Percentiles rank a stretch among this genome's conserved stretches.
Conservation (phyloP, 2,797 vertebrate genomes). For the Microtus agrestis region DNA sequence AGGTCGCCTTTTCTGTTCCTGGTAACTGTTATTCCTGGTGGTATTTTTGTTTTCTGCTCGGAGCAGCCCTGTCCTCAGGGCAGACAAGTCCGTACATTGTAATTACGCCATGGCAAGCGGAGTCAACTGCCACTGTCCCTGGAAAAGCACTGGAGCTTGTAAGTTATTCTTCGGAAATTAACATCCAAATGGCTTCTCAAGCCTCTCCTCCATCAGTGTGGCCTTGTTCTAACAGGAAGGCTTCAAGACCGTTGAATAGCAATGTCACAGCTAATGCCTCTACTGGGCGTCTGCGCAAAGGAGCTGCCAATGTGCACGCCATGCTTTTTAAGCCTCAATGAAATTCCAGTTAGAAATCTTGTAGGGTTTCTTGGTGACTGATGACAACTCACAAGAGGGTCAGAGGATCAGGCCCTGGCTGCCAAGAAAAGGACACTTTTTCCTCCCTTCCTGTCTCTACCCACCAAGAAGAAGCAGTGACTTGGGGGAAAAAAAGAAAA, state of each 20-base stretch:
- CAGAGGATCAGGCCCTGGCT: slow-evolving; percentile 22
- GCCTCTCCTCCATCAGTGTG: neutral
- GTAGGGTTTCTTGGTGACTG: slow-evolving; percentile 27
- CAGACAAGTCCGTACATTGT: neutral
- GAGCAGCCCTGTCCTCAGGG: neutral
- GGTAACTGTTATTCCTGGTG: neutral
- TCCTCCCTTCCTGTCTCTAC: neutral
- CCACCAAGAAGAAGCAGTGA: neutral
- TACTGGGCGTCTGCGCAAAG: slow-evolving; percentile 10
- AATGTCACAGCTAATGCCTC: slow-evolving; percentile 44
- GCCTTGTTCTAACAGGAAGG: slow-evolving; percentile 32
- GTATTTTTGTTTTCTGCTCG: neutral
- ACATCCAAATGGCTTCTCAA: slow-evolving; percentile 62
- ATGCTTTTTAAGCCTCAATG: slow-evolving; percentile 41
- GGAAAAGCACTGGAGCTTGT: slow-evolving; percentile 34
- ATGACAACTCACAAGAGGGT: slow-evolving; percentile 59
- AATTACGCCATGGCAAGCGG: neutral
- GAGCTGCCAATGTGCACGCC: slow-evolving; percentile 36
- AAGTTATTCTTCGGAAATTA: slow-evolving; percentile 63
- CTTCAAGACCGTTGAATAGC: neutral
- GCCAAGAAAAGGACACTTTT: neutral
- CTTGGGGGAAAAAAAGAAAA: neutral
- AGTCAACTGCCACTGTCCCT: neutral
- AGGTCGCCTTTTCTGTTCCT: neutral
- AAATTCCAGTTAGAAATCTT: slow-evolving; percentile 40